A percentile compares a stretch with the other conserved stretches of the same genome.
Conservation (phyloP, 1,140 invertebrate genomes). For the Sesamia nonagrioides region DNA sequence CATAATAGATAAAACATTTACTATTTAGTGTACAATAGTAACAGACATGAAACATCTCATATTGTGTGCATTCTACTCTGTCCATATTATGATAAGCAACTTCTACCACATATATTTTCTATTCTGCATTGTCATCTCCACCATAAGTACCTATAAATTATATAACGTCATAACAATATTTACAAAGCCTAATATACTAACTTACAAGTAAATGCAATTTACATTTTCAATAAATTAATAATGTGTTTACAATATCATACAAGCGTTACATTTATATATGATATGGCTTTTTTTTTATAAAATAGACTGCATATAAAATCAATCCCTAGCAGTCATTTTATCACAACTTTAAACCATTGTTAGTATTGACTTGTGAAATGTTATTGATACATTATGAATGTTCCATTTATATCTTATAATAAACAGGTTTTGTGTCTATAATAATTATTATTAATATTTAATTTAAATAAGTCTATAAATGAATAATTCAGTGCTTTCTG, state of each 20-base stretch:
- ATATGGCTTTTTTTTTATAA: constrained; percentile 84
- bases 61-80: constrained; percentile 79
- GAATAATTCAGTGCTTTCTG: constrained; percentile 42
- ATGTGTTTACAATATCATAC: constrained; percentile 85
- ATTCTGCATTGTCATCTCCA: constrained; percentile 71
- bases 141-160: constrained; percentile 85
- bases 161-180: constrained; percentile 88
- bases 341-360: constrained; percentile 67
- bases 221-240: constrained; percentile 85
- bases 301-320: constrained; percentile 69
- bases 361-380: constrained; percentile 38
- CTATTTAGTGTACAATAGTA: constrained; percentile 68
- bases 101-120: constrained; percentile 83
- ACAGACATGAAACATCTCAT: constrained; percentile 75
- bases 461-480: constrained; percentile 36
- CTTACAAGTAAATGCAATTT: constrained; percentile 86
- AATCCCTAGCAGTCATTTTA: constrained; percentile 74
- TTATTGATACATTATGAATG: constrained; percentile 25
- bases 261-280: constrained; percentile 85
- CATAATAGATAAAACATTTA: constrained; percentile 71
- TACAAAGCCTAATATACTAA: constrained; percentile 86
- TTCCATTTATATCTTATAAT: constrained; percentile 10
- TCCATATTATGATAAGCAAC: constrained; percentile 78
- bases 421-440: constrained; percentile 20
- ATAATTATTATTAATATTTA: background rate